These are phyloP conservation scores for Temnothorax longispinosus DNA, from an alignment of 1,140 invertebrate genomes.

Conservation along the genomic window DNA sequence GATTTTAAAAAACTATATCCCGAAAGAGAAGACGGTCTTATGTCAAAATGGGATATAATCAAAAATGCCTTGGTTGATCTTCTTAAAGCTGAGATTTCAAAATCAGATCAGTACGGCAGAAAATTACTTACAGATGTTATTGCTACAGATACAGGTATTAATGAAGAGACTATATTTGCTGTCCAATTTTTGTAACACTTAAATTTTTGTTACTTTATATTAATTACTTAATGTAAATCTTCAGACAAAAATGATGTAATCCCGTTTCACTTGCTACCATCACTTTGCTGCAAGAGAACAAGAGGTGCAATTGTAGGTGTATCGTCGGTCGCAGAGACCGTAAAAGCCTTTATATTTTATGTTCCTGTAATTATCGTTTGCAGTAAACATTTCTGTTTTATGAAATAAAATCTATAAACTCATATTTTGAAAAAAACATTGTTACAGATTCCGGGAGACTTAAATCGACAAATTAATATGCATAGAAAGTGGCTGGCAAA, in stretches of 20 bases:
- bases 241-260: constrained; percentile 30
- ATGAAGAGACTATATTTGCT: too few relatives aligned
- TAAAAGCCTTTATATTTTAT: not conserved
- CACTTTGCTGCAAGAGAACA: constrained; percentile 19
- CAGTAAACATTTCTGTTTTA: not conserved
- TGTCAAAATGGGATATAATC: too few relatives aligned
- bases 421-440: not conserved
- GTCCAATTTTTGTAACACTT: too few relatives aligned
- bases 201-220: too few relatives aligned
- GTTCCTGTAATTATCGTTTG: not conserved
- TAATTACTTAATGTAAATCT: too few relatives aligned
- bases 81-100: too few relatives aligned
- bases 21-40: too few relatives aligned
- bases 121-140: too few relatives aligned
- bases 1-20: too few relatives aligned
- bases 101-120: too few relatives aligned
- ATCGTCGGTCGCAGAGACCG: not conserved
- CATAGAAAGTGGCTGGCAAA: not conserved
- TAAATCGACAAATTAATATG: not conserved
- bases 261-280: constrained; percentile 1
- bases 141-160: too few relatives aligned
- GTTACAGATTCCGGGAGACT: constrained; percentile 7
- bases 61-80: too few relatives aligned
- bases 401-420: not conserved
- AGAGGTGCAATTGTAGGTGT: not conserved